Percentiles rank a stretch among this genome's conserved stretches.
Evolutionary conservation across 1,140 invertebrate genomes (phyloP).

Genomic region (Parapsyche elsis): DNA sequence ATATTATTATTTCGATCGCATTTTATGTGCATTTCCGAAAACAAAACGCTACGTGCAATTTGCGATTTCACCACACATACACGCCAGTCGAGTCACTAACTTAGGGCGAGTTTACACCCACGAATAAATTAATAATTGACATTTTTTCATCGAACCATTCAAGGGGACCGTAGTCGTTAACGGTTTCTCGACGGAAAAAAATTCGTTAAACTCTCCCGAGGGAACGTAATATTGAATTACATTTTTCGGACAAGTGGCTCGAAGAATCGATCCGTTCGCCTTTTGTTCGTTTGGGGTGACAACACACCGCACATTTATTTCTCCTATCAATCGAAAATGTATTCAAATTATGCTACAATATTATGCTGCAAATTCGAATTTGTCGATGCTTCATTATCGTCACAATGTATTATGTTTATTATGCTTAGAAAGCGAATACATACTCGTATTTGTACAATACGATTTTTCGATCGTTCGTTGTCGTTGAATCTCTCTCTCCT

Average conservation of each 20-base stretch:
- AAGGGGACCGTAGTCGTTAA: not conserved
- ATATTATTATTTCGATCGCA: no score
- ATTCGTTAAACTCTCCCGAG: not conserved
- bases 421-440: no score
- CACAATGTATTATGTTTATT: no score
- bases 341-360: slow-evolving; percentile 43
- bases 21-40: slow-evolving; percentile 38
- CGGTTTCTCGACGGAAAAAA: not conserved
- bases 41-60: slow-evolving; percentile 55
- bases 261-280: slow-evolving; percentile 31
- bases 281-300: slow-evolving; percentile 25
- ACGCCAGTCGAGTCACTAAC: not conserved
- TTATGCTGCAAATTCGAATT: not conserved
- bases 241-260: not conserved
- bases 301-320: not conserved
- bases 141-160: not conserved
- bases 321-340: slow-evolving; percentile 49
- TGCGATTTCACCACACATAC: slow-evolving; percentile 5
- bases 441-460: no score
- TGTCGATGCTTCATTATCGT: no score
- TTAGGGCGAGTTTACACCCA: no score
- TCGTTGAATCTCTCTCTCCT: no score
- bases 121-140: no score
- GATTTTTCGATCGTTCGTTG: no score
- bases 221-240: slow-evolving; percentile 38